Conservation (phyloP, 2,113 vertebrate genomes). For the Labeo rohita region DNA sequence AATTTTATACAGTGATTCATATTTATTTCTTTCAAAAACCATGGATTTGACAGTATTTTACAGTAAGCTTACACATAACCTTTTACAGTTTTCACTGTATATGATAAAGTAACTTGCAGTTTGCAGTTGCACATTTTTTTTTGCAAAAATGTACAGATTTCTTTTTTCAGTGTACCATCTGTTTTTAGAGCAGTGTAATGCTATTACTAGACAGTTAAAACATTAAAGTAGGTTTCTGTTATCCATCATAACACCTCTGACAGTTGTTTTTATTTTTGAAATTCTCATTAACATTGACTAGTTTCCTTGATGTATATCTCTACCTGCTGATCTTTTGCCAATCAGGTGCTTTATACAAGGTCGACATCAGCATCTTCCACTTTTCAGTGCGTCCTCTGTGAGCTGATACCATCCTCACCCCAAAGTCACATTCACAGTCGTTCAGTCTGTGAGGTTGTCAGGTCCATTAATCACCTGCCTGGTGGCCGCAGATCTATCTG, state of each 20-base stretch:
- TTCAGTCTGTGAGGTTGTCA: constrained; percentile 21
- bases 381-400: constrained; percentile 1
- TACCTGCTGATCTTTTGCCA: neutral
- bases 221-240: neutral
- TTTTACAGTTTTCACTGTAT: too few relatives aligned
- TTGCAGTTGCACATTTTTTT: neutral
- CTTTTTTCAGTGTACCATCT: neutral
- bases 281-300: neutral
- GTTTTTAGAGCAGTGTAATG: neutral
- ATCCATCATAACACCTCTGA: neutral
- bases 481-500: constrained; percentile 23
- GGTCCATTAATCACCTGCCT: constrained; percentile 44
- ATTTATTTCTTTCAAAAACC: too few relatives aligned
- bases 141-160: neutral
- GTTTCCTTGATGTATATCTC: neutral
- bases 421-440: constrained; percentile 16
- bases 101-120: neutral
- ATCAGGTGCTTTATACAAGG: neutral
- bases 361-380: neutral
- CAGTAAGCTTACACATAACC: too few relatives aligned
- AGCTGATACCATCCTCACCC: constrained; percentile 19
- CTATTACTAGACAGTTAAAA: neutral
- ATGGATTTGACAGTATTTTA: too few relatives aligned
- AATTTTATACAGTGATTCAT: too few relatives aligned
- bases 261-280: neutral